A percentile compares a stretch with the other conserved stretches of the same genome.
Conservation (phyloP, 2,888 invertebrate genomes). For the Aspidiotus rigidus region DNA sequence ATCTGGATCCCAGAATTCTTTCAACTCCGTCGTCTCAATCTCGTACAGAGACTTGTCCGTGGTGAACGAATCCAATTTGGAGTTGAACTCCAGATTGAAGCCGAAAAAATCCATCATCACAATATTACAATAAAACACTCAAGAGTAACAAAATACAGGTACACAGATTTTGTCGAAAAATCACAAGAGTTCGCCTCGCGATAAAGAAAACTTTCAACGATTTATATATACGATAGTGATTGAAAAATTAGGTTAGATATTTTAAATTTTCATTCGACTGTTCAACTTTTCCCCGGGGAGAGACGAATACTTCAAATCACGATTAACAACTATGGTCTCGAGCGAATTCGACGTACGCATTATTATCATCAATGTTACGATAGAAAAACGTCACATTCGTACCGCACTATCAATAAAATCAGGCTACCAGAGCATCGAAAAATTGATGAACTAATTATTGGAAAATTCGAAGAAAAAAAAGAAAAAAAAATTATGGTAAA, state of each 20-base stretch:
- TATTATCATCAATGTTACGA: neutral
- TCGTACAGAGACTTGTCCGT: conserved; percentile 49
- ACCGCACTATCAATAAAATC: no score
- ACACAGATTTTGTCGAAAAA: neutral
- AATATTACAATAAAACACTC: conserved; percentile 1
- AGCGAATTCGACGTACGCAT: neutral
- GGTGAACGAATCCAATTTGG: conserved; percentile 28
- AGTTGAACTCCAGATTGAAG: conserved; percentile 28
- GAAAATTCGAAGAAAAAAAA: neutral
- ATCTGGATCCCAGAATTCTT: conserved; percentile 74
- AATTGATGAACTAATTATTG: neutral
- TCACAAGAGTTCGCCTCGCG: no score
- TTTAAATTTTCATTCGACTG: no score
- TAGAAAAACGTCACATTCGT: no score
- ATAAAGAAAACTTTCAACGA: no score
- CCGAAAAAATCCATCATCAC: conserved; percentile 29
- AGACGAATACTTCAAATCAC: no score
- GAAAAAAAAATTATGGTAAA: neutral
- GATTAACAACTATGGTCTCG: neutral
- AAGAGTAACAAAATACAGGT: neutral
- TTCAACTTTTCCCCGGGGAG: no score
- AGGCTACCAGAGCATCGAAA: no score
- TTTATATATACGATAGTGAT: no score
- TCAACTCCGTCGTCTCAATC: conserved; percentile 61
- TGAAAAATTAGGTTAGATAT: no score